A percentile compares a stretch with the other conserved stretches of the same genome.
These are phyloP conservation scores for Polylopha cassiicola DNA, from an alignment of 2,888 invertebrate species.

Conservation along the genomic window DNA sequence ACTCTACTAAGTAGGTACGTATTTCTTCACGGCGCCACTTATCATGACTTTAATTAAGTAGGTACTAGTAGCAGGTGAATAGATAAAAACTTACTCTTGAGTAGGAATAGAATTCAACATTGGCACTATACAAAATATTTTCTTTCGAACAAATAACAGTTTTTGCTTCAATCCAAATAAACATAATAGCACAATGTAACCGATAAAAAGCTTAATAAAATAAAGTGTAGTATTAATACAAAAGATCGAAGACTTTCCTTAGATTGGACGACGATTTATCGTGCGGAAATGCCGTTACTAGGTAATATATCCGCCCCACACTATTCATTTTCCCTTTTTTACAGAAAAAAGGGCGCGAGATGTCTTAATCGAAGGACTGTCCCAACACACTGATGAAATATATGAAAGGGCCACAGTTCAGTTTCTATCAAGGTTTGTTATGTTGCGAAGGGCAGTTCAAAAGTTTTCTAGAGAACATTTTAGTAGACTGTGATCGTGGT, in stretches of 20 bases:
- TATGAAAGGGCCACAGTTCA: constrained; percentile 20
- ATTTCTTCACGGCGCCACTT: no score
- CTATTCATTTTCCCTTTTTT: constrained; percentile 75
- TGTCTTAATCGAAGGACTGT: constrained; percentile 64
- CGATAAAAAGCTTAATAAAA: constrained; percentile 72
- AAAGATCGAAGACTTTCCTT: constrained; percentile 69
- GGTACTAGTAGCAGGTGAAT: no score
- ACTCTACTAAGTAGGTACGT: no score
- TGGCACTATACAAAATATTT: no score
- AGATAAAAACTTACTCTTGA: no score
- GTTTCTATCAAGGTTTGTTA: no score
- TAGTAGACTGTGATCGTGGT: constrained; percentile 5
- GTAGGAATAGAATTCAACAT: no score
- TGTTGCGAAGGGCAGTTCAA: no score
- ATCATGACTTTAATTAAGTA: no score
- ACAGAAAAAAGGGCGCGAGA: constrained; percentile 74
- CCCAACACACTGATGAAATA: constrained; percentile 30
- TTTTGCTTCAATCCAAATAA: constrained; percentile 47
- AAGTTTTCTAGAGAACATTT: background rate
- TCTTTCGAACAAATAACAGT: constrained; percentile 6
- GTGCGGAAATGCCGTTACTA: constrained; percentile 76
- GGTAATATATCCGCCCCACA: constrained; percentile 75
- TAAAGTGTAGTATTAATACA: constrained; percentile 74
- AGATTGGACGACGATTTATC: constrained; percentile 77
- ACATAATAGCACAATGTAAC: constrained; percentile 59